Base-by-base conservation (phyloP, 2,113 vertebrate genomes). In the Pyxicephalus adspersus region DNA sequence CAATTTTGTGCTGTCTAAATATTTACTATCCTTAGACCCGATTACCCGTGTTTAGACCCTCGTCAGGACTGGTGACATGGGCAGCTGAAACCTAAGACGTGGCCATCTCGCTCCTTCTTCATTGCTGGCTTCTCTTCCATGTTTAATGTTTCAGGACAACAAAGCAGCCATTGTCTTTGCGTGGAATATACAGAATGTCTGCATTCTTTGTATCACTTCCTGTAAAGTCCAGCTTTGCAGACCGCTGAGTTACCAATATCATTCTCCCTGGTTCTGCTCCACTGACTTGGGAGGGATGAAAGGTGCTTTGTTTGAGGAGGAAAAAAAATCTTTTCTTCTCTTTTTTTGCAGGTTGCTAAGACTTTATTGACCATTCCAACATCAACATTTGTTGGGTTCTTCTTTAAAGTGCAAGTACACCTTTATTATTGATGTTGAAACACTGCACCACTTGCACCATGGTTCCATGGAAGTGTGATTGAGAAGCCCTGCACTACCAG, bases 101-200 rank as follows among this genome's bases (percentile, higher is more conserved):
- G 34, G 23, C 22, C 18, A 57, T 22, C 20, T 63, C 28, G 52
- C 38, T 73, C 22, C 79, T 11, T 61, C 55, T 17, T 75, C 60
- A 3, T 52, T 50, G 64, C 45, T 11, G 8, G 29, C 51, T 72
- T 83, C 86, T 87, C 84, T 54, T 28, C 55, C 79, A 73, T 89
- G 92, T 86, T 92, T 85, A 91, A 83, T 85, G 84, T 88, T 75
- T 85, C 86, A 65, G 0, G 4, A 20, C 83, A 90, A 93, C 91
- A 94, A 89, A 91, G 88, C 87, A 85, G 61, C 71, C 90, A 93
- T 94, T 93, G 91, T 93, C 89, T 85, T 55, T 83, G 45, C 8
- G 64, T 88, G 91, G 93, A 92, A 92, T 85, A 87, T 81, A 81
- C 79, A 81, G 79, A 73, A 64, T 92, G 91, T 92, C 92, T 92